phyloP scores from a whole-genome alignment of 2,888 invertebrate species.

The Isotomurus palustris region DNA sequence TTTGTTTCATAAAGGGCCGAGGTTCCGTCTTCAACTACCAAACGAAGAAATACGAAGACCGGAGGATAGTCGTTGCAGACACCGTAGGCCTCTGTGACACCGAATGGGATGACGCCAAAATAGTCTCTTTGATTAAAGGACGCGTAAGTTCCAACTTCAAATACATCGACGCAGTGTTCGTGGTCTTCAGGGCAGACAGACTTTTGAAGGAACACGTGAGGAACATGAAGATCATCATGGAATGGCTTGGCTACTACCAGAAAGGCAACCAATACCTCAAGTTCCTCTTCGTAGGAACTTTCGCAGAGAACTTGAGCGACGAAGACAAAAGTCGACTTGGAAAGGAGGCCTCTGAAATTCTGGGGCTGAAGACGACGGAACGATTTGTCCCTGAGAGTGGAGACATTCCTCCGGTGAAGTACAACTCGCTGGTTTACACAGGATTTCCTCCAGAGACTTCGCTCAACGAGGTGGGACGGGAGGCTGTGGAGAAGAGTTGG shows the following conservation, averaged over 20 bases:
- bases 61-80: constrained; percentile 13
- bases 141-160: constrained; percentile 11
- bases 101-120: constrained; percentile 14
- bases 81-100: constrained; percentile 16
- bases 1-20: constrained; percentile 12
- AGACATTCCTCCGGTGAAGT: not conserved
- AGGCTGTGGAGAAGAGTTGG: not conserved
- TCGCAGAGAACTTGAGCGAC: not conserved
- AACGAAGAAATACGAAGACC: not conserved
- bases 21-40: constrained; percentile 8
- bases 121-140: constrained; percentile 9
- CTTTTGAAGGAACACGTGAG: constrained; percentile 4
- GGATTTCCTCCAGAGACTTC: constrained; percentile 5
- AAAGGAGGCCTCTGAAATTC: constrained; percentile 2
- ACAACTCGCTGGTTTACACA: constrained; percentile 7
- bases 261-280: not conserved
- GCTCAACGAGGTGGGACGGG: not conserved
- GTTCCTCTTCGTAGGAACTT: constrained; percentile 9
- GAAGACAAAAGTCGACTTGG: not conserved
- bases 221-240: constrained; percentile 5
- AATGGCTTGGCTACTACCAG: constrained; percentile 3
- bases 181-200: constrained; percentile 9
- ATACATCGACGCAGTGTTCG: constrained; percentile 8
- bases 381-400: not conserved
- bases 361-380: not conserved